Percentiles rank a stretch among this genome's conserved stretches.
These are phyloP conservation scores for Austrofundulus limnaeus DNA, from an alignment of 2,113 vertebrate genomes.

Conservation along the genomic window DNA sequence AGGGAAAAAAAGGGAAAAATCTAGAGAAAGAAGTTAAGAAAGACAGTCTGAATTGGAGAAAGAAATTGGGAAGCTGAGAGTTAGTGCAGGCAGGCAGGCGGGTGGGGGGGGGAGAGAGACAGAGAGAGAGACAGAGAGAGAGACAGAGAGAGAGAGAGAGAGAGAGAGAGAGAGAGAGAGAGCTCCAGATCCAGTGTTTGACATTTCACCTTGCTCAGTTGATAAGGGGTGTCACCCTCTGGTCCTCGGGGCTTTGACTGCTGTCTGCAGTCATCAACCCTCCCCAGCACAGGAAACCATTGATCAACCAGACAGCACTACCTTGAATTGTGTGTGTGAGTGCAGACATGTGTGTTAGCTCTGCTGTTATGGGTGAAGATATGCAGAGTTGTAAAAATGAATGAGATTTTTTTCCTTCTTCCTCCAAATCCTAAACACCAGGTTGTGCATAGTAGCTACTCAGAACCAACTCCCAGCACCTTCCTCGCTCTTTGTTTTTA, in stretches of 20 bases:
- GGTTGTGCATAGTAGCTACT: conserved; percentile 28
- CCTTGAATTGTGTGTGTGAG: conserved; percentile 39
- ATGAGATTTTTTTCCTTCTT: conserved; percentile 23
- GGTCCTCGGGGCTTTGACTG: conserved; percentile 74
- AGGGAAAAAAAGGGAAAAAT: not conserved
- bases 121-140: conserved; percentile 49
- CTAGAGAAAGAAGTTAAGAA: conserved; percentile 22
- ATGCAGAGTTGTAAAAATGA: conserved; percentile 1
- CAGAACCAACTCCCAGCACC: conserved; percentile 18
- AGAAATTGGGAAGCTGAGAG: conserved; percentile 23
- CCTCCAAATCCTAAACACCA: conserved; percentile 34
- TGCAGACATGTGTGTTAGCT: conserved; percentile 28
- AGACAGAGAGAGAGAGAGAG: conserved; percentile 54
- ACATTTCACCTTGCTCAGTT: conserved; percentile 78
- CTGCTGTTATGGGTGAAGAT: conserved; percentile 28
- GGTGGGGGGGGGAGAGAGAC: conserved; percentile 39
- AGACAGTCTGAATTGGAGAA: conserved; percentile 26
- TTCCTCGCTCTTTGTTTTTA: conserved; percentile 36
- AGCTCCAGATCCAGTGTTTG: conserved; percentile 75
- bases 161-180: conserved; percentile 53
- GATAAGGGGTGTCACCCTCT: conserved; percentile 77
- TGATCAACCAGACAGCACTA: conserved; percentile 72
- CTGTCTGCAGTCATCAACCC: conserved; percentile 72
- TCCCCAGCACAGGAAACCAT: conserved; percentile 73
- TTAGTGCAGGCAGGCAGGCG: conserved; percentile 21